phyloP scores from a whole-genome alignment of 2,113 vertebrate species.

The Malurus alboscapulatus region DNA sequence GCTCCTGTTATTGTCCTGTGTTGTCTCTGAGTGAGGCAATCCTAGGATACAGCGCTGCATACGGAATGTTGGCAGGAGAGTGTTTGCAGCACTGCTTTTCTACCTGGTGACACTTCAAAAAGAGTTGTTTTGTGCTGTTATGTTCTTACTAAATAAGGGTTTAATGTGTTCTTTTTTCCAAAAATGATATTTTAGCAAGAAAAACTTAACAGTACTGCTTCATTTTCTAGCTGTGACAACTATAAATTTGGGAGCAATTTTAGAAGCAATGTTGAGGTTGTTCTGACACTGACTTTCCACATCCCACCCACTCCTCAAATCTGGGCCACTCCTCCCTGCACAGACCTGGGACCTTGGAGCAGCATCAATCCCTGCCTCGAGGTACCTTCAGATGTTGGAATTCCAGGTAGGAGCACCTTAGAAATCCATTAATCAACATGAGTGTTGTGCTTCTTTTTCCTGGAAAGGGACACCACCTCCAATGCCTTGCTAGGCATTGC shows the following conservation, averaged over 20 bases:
- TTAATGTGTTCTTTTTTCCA: background rate
- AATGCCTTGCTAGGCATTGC: background rate
- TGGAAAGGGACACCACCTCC: background rate
- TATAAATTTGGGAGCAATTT: background rate
- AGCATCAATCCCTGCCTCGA: background rate
- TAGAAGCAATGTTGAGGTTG: background rate
- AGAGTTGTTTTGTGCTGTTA: background rate
- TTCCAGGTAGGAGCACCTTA: background rate
- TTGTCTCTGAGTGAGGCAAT: conserved; percentile 18
- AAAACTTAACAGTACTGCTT: background rate
- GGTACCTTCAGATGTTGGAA: background rate
- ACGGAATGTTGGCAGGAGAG: background rate
- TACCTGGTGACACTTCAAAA: background rate
- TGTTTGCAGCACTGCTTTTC: background rate
- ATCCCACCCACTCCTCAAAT: background rate
- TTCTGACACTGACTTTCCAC: background rate
- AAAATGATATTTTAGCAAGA: background rate
- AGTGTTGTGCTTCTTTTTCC: background rate
- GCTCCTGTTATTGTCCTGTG: conserved; percentile 28
- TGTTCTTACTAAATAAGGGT: background rate
- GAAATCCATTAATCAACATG: background rate
- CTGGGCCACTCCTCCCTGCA: background rate
- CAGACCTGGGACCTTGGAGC: background rate
- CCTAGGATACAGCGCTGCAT: background rate
- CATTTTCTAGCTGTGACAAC: background rate